These are phyloP conservation scores for Mastacembelus armatus DNA, from an alignment of 2,797 vertebrate genomes.

Conservation along the genomic window DNA sequence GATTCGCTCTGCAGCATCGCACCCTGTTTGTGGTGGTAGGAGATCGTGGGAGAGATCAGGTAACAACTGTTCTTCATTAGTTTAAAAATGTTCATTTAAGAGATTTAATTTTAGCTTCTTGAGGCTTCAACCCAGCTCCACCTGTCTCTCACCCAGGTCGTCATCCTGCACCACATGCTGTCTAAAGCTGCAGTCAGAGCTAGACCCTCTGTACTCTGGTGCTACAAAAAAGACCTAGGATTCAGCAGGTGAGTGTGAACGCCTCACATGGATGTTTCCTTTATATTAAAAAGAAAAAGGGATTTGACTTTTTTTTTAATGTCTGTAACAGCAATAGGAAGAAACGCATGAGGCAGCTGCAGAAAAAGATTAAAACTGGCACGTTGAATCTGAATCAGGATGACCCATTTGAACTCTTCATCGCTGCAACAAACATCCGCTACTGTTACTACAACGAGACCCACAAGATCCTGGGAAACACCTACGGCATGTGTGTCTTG, in stretches of 20 bases:
- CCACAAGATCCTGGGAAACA: slow-evolving; percentile 98
- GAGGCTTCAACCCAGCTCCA: background rate
- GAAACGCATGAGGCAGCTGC: slow-evolving; percentile 97
- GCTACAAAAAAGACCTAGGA: slow-evolving; percentile 97
- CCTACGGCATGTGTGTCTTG: slow-evolving; percentile 95
- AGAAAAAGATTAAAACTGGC: slow-evolving; percentile 97
- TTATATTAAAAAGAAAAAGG: rapidly evolving
- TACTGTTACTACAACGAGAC: slow-evolving; percentile 99
- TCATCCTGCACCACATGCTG: slow-evolving; percentile 98
- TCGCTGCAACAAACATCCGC: slow-evolving; percentile 97
- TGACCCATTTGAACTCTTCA: slow-evolving; percentile 96
- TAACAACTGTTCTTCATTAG: background rate
- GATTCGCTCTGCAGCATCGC: slow-evolving; percentile 89
- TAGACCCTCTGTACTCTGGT: slow-evolving; percentile 96
- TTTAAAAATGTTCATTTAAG: too few species aligned
- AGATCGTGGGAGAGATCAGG: slow-evolving; percentile 94
- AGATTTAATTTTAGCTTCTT: too few species aligned
- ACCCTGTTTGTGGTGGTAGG: slow-evolving; percentile 94
- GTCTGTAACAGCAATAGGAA: slow-evolving; percentile 89
- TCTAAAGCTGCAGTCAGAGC: slow-evolving; percentile 94
- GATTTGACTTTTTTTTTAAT: slow-evolving; percentile 7
- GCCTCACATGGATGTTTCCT: background rate
- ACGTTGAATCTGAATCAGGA: slow-evolving; percentile 93
- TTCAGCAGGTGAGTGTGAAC: slow-evolving; percentile 91
- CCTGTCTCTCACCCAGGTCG: slow-evolving; percentile 84